Percentiles rank a stretch among this genome's conserved stretches.
Evolutionary conservation across 2,113 vertebrate genomes (phyloP).

Genomic region (Porphyrio hochstetteri): DNA sequence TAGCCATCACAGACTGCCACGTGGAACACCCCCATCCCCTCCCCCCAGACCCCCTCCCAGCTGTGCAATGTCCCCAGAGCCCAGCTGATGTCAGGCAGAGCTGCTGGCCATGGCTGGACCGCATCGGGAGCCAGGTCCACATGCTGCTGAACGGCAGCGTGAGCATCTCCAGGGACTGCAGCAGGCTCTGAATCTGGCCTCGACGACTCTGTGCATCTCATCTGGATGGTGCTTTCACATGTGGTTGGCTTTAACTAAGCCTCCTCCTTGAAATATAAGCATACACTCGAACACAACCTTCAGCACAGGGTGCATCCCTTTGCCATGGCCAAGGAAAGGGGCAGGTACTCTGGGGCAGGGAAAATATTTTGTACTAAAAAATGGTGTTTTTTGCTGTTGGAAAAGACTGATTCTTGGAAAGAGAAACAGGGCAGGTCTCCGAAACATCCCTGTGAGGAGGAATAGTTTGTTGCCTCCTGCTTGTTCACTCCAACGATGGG

Average conservation of each 20-base stretch:
- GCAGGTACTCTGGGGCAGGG: neutral
- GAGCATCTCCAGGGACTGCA: neutral
- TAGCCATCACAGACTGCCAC: neutral
- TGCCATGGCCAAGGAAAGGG: neutral
- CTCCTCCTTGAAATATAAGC: neutral
- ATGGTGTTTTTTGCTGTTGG: neutral
- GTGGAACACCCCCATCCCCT: neutral
- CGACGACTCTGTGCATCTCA: neutral
- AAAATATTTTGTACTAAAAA: neutral
- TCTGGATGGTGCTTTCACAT: neutral
- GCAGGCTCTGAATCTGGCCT: neutral
- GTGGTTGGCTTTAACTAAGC: neutral
- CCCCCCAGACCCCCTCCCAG: neutral
- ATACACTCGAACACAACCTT: fast-evolving
- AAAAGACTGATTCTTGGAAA: neutral
- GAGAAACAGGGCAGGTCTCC: neutral
- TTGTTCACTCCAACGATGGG: fast-evolving
- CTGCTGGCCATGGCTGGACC: neutral
- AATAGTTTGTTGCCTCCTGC: neutral
- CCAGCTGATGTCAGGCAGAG: neutral
- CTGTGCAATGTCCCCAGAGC: neutral
- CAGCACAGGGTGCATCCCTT: neutral
- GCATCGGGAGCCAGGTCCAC: neutral
- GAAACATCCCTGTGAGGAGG: neutral
- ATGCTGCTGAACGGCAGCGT: neutral